Evolutionary conservation across 2,888 invertebrate genomes (phyloP).

Genomic region (Mechanitis messenoides): DNA sequence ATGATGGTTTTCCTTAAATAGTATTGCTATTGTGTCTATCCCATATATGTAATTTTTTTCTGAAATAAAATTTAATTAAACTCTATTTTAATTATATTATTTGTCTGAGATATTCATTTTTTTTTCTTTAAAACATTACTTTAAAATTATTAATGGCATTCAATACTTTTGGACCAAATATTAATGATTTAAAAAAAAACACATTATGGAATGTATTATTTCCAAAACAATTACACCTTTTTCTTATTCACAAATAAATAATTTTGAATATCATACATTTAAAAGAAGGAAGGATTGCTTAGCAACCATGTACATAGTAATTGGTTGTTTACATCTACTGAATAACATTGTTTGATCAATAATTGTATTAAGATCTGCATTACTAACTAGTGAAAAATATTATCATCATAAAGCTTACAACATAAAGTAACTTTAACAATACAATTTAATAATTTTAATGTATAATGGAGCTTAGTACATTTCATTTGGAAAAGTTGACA

Average conservation of each 20-base stretch:
- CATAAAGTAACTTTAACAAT: too few relatives aligned
- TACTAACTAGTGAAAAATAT: not conserved
- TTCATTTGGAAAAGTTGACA: constrained; percentile 51
- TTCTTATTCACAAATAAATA: too few relatives aligned
- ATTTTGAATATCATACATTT: not conserved
- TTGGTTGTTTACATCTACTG: not conserved
- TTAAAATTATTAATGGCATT: too few relatives aligned
- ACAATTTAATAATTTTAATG: not conserved
- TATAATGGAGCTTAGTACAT: constrained; percentile 49
- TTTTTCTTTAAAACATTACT: too few relatives aligned
- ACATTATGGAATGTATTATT: too few relatives aligned
- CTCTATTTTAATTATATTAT: too few relatives aligned
- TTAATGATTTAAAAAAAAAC: too few relatives aligned
- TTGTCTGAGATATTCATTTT: too few relatives aligned
- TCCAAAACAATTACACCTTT: too few relatives aligned
- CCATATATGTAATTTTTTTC: constrained; percentile 24
- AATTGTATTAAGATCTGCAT: not conserved
- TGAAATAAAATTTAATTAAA: constrained; percentile 20
- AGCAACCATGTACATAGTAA: not conserved
- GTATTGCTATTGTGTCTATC: constrained; percentile 14
- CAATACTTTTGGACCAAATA: too few relatives aligned
- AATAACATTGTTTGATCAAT: constrained; percentile 1
- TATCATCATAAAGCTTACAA: not conserved
- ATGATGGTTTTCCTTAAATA: constrained; percentile 85
- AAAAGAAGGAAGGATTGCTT: not conserved